These are phyloP conservation scores for Podabrus alpinus DNA, from an alignment of 2,888 invertebrate genomes.

Conservation along the genomic window DNA sequence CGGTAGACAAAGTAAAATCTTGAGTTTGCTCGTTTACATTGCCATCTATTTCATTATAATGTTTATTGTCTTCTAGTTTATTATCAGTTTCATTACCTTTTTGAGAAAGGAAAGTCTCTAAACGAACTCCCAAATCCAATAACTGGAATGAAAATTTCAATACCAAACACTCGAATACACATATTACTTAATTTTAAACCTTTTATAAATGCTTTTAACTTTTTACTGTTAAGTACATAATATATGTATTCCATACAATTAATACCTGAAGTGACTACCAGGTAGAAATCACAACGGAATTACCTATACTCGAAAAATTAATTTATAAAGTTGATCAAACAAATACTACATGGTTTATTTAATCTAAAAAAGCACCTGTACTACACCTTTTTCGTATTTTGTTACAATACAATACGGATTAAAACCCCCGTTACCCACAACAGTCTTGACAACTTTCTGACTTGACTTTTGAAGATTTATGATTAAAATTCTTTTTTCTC, in stretches of 20 bases:
- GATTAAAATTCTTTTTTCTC: too few species aligned
- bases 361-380: too few species aligned
- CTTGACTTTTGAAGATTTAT: too few species aligned
- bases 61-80: background rate
- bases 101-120: slow-evolving; percentile 14
- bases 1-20: background rate
- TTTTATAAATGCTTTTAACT: background rate
- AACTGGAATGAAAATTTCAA: slow-evolving; percentile 12
- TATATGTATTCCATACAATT: background rate
- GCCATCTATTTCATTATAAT: background rate
- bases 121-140: slow-evolving; percentile 18
- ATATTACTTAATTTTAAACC: background rate
- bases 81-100: background rate
- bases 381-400: too few species aligned
- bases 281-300: too few species aligned
- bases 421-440: too few species aligned
- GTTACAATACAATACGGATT: too few species aligned
- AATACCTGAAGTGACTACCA: too few species aligned
- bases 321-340: too few species aligned
- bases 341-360: too few species aligned
- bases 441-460: too few species aligned
- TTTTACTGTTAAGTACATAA: background rate
- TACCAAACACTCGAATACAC: background rate
- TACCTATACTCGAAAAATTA: too few species aligned
- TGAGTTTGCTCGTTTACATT: background rate